Conservation (phyloP, 1,140 invertebrate species). For the Littorina saxatilis region DNA sequence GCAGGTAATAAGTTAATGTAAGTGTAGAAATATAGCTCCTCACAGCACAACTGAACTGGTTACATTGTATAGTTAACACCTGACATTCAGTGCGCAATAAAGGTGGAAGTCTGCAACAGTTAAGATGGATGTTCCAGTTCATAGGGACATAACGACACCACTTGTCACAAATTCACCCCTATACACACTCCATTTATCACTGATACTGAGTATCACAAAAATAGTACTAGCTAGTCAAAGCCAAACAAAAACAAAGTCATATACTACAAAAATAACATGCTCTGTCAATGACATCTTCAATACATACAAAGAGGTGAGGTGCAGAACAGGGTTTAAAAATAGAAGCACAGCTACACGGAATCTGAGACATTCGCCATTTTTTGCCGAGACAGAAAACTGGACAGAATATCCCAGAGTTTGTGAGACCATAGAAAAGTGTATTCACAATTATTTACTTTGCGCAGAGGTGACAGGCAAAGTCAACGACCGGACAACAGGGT, state of each 20-base stretch:
- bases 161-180: background rate
- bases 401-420: background rate
- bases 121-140: background rate
- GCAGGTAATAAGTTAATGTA: slow-evolving; percentile 7
- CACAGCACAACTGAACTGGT: too few relatives aligned
- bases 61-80: background rate
- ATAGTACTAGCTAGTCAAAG: background rate
- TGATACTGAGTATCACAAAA: slow-evolving; percentile 10
- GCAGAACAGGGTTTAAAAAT: too few relatives aligned
- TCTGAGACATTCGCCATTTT: background rate
- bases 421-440: slow-evolving; percentile 10
- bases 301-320: background rate
- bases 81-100: too few relatives aligned
- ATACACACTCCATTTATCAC: background rate
- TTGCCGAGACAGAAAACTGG: background rate
- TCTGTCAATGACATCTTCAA: background rate
- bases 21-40: too few relatives aligned
- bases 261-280: slow-evolving; percentile 12
- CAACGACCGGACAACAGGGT: too few relatives aligned
- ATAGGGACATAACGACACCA: background rate
- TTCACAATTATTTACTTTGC: too few relatives aligned
- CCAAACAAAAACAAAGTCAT: slow-evolving; percentile 9
- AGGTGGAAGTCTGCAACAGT: too few relatives aligned
- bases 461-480: too few relatives aligned
- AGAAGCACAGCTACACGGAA: background rate